These are phyloP conservation scores for Sycophaga agraensis DNA, from an alignment of 1,140 invertebrate genomes.

Conservation along the genomic window DNA sequence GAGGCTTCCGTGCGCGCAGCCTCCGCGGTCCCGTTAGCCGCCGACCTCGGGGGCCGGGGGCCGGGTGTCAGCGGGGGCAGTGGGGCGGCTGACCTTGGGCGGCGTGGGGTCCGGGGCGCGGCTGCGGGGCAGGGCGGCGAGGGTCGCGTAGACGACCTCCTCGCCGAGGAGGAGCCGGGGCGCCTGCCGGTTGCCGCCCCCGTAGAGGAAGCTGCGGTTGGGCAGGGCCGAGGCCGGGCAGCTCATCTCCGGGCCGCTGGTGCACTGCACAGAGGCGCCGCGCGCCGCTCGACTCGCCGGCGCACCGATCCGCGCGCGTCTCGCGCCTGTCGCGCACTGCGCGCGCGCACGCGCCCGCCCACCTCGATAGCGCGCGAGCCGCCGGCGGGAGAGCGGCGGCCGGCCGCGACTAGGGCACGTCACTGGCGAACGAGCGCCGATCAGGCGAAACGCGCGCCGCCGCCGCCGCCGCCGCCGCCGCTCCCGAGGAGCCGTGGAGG, in stretches of 20 bases:
- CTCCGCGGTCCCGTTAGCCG: too few relatives aligned
- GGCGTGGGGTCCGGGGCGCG: conserved; percentile 21
- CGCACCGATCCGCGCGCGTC: not conserved
- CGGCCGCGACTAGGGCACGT: conserved; percentile 7
- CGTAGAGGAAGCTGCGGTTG: conserved; percentile 49
- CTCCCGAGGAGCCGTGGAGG: not conserved
- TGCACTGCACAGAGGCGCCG: not conserved
- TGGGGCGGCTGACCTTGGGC: conserved; percentile 23
- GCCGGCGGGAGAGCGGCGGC: not conserved
- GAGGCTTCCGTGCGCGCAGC: not conserved
- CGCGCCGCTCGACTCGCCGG: not conserved
- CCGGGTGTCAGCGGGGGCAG: conserved; percentile 40
- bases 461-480: not conserved
- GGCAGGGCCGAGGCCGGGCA: conserved; percentile 35
- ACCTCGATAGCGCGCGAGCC: not conserved
- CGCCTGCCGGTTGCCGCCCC: conserved; percentile 19
- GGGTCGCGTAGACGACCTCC: conserved; percentile 43
- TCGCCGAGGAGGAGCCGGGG: conserved; percentile 25
- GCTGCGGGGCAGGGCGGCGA: conserved; percentile 45
- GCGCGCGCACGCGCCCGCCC: not conserved
- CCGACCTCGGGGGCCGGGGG: not conserved
- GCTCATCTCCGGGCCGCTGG: conserved; percentile 27
- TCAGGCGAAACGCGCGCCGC: not conserved
- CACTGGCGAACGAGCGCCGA: conserved; percentile 10
- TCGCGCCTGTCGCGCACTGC: too few relatives aligned